Conservation (phyloP, 2,888 invertebrate species). For the Mythimna albipuncta region DNA sequence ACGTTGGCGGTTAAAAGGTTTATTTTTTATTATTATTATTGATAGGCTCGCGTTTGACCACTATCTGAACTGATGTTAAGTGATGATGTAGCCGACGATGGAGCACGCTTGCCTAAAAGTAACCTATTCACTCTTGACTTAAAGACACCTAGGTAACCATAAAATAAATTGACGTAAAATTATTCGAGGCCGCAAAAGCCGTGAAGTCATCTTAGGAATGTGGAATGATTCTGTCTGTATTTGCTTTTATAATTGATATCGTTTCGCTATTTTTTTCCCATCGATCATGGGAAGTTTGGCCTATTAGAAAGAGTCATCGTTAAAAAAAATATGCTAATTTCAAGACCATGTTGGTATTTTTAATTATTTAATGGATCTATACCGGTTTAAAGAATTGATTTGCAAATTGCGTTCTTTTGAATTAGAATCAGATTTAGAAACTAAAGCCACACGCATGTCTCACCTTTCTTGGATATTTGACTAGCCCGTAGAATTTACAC, state of each 20-base stretch:
- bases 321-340: constrained; percentile 35
- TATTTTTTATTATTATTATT: too few species aligned
- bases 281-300: constrained; percentile 28
- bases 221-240: constrained; percentile 35
- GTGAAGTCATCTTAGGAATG: constrained; percentile 43
- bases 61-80: too few species aligned
- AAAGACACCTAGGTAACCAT: too few species aligned
- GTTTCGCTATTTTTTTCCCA: constrained; percentile 47
- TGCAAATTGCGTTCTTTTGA: constrained; percentile 26
- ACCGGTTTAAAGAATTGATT: constrained; percentile 32
- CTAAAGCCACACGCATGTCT: constrained; percentile 5
- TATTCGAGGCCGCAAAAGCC: constrained; percentile 23
- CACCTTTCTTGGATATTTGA: neutral
- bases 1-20: too few species aligned
- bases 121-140: too few species aligned
- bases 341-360: constrained; percentile 35
- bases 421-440: constrained; percentile 41
- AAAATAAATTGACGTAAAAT: constrained; percentile 5
- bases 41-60: too few species aligned
- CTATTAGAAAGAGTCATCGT: constrained; percentile 37
- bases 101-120: too few species aligned
- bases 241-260: constrained; percentile 47
- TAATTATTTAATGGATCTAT: constrained; percentile 22
- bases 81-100: too few species aligned
- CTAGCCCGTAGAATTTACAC: neutral